Evolutionary conservation across 2,797 vertebrate genomes (phyloP), one percentile per base, ranked within the genome.

Genomic region (Gouania willdenowi): DNA sequence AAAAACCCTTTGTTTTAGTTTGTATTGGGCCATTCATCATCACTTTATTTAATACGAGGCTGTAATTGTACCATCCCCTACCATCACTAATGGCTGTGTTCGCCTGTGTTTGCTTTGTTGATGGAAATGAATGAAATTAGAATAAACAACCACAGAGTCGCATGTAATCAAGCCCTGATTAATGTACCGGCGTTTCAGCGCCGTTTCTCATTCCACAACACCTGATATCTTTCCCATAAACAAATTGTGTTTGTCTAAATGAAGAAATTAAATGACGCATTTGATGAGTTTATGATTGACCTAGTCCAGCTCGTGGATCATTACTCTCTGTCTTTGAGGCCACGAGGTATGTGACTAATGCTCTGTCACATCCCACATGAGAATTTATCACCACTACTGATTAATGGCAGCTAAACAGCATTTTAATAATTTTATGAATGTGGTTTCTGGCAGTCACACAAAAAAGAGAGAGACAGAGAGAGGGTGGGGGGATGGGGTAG

Each of bases 261-360:
- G 94, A 94, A 95, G 94, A 94, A 95, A 95, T 95, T 90, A 98
- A 98, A 97, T 97, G 95, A 97, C 92, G 94, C 94, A 91, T 97
- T 97, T 98, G 96, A 98, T 98, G 95, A 94, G 93, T 95, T 97
- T 97, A 93, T 97, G 96, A 97, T 98, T 98, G 95, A 98, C 93
- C 94, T 88, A 87, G 89, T 92, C 92, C 82, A 88, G 85, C 91
- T 91, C 82, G 49, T 82, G 84, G 85, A 88, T 89, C 92, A 94
- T 97, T 93, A 91, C 82, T 95, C 92, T 94, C 81, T 87, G 93
- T 95, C 91, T 90, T 89, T 89, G 82, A 85, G 83, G 79, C 72
- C 87, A 90, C 89, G 85, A 90, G 81, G 84, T 77, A 73, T 83
- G 82, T 96, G 93, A 94, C 92, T 93, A 94, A 98, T 97, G 92